Conservation (phyloP, 2,888 invertebrate genomes). For the Chloroclysta siterata region DNA sequence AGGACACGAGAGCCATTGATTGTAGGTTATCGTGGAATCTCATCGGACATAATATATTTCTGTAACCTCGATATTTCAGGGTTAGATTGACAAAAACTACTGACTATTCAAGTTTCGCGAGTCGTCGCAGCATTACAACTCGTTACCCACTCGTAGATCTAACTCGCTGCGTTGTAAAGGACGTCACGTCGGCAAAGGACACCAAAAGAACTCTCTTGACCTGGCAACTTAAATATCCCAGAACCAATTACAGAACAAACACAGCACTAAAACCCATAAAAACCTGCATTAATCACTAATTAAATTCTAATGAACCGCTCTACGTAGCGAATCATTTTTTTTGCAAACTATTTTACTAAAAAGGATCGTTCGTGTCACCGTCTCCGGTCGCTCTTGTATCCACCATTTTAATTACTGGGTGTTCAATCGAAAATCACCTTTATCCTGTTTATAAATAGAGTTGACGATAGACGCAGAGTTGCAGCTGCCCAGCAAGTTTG, state of each 20-base stretch:
- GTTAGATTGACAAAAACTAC: background rate
- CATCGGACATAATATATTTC: too few relatives aligned
- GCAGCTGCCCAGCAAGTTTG: slow-evolving; percentile 43
- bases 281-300: slow-evolving; percentile 47
- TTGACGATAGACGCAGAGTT: slow-evolving; percentile 47
- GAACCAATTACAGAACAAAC: slow-evolving; percentile 29
- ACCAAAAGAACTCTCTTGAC: slow-evolving; percentile 31
- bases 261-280: slow-evolving; percentile 35
- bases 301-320: slow-evolving; percentile 48
- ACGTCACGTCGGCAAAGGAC: slow-evolving; percentile 11
- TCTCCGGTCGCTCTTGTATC: slow-evolving; percentile 58
- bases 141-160: background rate
- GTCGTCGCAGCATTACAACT: background rate
- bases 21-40: background rate
- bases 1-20: background rate
- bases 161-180: too few relatives aligned
- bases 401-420: slow-evolving; percentile 45
- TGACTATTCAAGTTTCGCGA: background rate
- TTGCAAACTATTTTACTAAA: slow-evolving; percentile 74
- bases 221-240: slow-evolving; percentile 28
- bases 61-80: background rate
- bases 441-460: slow-evolving; percentile 46
- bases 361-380: slow-evolving; percentile 77
- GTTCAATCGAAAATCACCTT: slow-evolving; percentile 47
- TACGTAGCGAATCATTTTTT: slow-evolving; percentile 57